phyloP scores from a whole-genome alignment of 2,888 invertebrate species.

The Linhomoeus sp. region DNA sequence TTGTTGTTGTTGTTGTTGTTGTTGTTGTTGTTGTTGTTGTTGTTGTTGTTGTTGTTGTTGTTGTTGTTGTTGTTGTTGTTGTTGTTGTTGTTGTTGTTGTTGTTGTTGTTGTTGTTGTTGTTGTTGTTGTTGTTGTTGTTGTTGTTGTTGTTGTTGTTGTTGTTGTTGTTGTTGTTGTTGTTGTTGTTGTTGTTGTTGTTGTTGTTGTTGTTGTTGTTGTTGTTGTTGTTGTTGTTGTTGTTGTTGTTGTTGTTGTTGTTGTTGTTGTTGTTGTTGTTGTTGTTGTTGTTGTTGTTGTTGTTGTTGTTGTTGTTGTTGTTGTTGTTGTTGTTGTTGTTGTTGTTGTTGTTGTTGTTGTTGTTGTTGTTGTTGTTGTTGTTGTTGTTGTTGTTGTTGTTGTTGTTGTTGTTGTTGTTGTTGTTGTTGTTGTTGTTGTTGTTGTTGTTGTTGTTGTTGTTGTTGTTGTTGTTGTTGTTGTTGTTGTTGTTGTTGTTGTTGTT shows the following conservation, averaged over 20 bases:
- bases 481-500: not conserved
- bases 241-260: not conserved
- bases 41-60: not conserved
- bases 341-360: not conserved
- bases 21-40: not conserved
- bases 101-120: not conserved
- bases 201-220: not conserved
- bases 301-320: not conserved
- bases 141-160: not conserved
- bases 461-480: not conserved
- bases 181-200: not conserved
- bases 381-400: not conserved
- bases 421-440: not conserved
- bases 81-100: not conserved
- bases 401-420: not conserved
- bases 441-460: not conserved
- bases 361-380: not conserved
- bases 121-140: not conserved
- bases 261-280: not conserved
- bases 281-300: not conserved
- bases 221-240: not conserved
- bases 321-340: not conserved
- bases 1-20: not conserved
- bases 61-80: not conserved
- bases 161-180: not conserved